Base-by-base conservation (phyloP, 2,113 vertebrate genomes). In the Ophiodon elongatus region DNA sequence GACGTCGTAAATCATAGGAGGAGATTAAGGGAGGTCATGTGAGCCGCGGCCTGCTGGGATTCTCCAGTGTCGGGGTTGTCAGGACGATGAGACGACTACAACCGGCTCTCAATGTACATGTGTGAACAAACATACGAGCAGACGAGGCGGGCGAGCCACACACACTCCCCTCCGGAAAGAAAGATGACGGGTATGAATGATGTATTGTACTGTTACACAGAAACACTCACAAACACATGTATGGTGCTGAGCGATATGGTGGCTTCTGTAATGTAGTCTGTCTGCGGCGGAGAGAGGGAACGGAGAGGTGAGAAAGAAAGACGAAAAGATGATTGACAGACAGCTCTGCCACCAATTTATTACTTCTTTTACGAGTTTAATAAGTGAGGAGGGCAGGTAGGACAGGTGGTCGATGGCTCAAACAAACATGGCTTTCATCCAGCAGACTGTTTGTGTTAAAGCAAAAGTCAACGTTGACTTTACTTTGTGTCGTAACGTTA, bases 121-220 rank as follows among this genome's bases (percentile, higher is more conserved):
- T 88, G 76, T 83, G 83, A 85, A 80, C 82, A 88, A 90, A 90
- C 82, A 90, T 41, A 59, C 0, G 23, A 73, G 72, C 50, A 29
- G 25, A 71, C 35, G 27, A 8, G 1, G 74, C 72, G 41, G 35
- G 29, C 0, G 7, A 60, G 70, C 25, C 63, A 3, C 70, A 56
- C 62, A 27, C 25, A 47, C 73, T 66, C 82, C 73, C 78, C 90
- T 67, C 67, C 11, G 60, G 73, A 90, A 91, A 89, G 47, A 89
- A 89, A 89, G 86, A 92, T 91, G 91, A 87, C n/a, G 17, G 50
- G 23, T 57, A 89, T 91, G 85, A 91, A 88, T 88, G 85, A 91
- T 92, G 84, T 0, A 91, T 87, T 14, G 82, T 73, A 50, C 59
- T 39, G 85, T 83, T 79, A 86, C 80, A 74, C 65, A 83, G 21